A percentile compares a stretch with the other conserved stretches of the same genome.
Evolutionary conservation across 2,113 vertebrate genomes (phyloP).

Genomic region (Pristiophorus japonicus): DNA sequence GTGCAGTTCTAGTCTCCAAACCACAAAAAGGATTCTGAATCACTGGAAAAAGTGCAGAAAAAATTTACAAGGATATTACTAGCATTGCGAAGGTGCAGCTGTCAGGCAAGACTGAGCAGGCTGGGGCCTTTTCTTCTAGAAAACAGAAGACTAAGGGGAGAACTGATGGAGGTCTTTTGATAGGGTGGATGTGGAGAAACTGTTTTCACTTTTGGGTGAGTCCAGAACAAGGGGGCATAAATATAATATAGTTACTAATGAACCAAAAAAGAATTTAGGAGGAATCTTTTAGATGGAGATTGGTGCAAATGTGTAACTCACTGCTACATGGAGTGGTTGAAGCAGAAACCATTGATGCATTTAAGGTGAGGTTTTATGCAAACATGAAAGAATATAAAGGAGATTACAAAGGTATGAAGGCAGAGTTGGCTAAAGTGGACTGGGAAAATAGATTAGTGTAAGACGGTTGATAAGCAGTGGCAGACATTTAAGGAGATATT

Average conservation of each 20-base stretch:
- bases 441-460: too few species aligned
- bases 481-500: too few species aligned
- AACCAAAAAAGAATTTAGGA: background rate
- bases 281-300: background rate
- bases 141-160: background rate
- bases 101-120: background rate
- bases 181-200: background rate
- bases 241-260: background rate
- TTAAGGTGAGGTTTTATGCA: background rate
- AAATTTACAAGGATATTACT: background rate
- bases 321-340: background rate
- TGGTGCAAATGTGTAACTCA: background rate
- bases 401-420: too few species aligned
- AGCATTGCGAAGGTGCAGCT: background rate
- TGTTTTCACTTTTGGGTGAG: background rate
- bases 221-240: background rate
- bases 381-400: too few species aligned
- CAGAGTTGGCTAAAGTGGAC: too few species aligned
- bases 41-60: background rate
- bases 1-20: background rate
- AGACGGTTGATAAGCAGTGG: too few species aligned
- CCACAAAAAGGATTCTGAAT: background rate
- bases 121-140: too few species aligned
- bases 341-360: background rate
- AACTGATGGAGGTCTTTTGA: background rate